A percentile compares a stretch with the other conserved stretches of the same genome.
Conservation (phyloP, 2,797 vertebrate genomes). For the Neostethus bicornis region DNA sequence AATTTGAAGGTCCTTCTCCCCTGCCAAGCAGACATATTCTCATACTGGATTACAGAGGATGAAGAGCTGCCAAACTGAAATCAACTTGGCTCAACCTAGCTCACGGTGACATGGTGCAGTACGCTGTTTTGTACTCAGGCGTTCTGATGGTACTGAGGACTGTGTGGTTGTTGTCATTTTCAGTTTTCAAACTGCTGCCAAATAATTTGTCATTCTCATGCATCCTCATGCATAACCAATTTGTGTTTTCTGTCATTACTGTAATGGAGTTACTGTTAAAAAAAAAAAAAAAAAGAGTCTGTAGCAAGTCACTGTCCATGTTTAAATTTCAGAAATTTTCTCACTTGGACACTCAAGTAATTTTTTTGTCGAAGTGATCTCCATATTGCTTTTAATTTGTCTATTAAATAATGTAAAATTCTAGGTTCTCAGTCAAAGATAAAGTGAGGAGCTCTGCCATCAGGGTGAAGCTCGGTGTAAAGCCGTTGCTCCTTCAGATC, state of each 20-base stretch:
- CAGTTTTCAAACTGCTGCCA: slow-evolving; percentile 8
- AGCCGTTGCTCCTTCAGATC: too few species aligned
- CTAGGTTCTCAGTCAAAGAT: too few species aligned
- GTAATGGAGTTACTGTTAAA: not conserved
- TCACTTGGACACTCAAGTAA: too few species aligned
- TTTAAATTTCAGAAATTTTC: too few species aligned
- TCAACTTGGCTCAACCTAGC: slow-evolving; percentile 55
- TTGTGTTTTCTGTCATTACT: not conserved
- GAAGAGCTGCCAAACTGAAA: slow-evolving; percentile 50
- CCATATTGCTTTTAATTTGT: too few species aligned
- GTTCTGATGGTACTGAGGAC: slow-evolving; percentile 28
- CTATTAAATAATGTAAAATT: too few species aligned
- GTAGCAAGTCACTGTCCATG: not conserved
- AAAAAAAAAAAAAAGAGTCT: not conserved
- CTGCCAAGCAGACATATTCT: slow-evolving; percentile 12
- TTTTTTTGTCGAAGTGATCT: too few species aligned
- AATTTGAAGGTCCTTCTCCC: slow-evolving; percentile 1
- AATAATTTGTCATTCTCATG: slow-evolving; percentile 33
- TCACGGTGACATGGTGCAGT: slow-evolving; percentile 38
- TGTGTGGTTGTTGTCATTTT: slow-evolving; percentile 16
- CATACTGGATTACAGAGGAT: slow-evolving; percentile 16
- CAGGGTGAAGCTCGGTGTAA: too few species aligned
- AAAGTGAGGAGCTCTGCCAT: too few species aligned
- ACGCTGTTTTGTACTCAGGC: slow-evolving; percentile 24
- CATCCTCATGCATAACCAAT: not conserved